Evolutionary conservation across 2,113 vertebrate species (phyloP).

Genomic region (Marmota monax): DNA sequence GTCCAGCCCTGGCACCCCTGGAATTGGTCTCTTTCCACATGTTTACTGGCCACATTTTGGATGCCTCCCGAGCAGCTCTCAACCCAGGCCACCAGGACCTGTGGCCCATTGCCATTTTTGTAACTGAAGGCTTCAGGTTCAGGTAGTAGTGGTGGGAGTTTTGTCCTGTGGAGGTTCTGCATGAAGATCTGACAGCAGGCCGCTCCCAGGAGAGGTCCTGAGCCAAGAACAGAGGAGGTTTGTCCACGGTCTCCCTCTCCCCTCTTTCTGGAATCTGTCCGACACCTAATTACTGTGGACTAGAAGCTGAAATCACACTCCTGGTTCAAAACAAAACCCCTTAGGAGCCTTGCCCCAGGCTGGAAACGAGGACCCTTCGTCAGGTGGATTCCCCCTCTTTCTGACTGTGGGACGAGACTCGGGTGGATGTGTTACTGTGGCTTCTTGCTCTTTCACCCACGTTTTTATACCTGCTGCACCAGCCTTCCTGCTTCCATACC

Average conservation of each 20-base stretch:
- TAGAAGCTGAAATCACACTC: slow-evolving; percentile 53
- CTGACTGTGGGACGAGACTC: too few relatives aligned
- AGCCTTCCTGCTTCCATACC: background rate
- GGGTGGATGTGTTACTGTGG: too few relatives aligned
- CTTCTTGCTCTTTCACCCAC: background rate
- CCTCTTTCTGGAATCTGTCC: slow-evolving; percentile 10
- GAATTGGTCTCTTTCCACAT: background rate
- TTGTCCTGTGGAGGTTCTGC: slow-evolving; percentile 5
- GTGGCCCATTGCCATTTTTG: background rate
- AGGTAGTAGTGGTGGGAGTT: slow-evolving; percentile 15
- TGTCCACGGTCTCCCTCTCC: background rate
- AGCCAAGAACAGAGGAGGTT: slow-evolving; percentile 53
- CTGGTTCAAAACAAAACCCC: slow-evolving; percentile 20
- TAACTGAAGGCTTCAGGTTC: background rate
- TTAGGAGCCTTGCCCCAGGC: slow-evolving; percentile 29
- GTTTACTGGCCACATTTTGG: background rate
- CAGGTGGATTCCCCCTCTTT: background rate
- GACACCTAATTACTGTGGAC: slow-evolving; percentile 56
- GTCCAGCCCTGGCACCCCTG: background rate
- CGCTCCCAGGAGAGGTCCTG: background rate
- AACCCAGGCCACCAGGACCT: background rate
- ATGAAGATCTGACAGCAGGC: slow-evolving; percentile 29
- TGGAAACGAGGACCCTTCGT: slow-evolving; percentile 4
- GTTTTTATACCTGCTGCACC: background rate
- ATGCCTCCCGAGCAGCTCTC: background rate